Evolutionary conservation across 2,797 vertebrate species (phyloP), one percentile per base, ranked within the genome.

Genomic region (Acanthurus tractus): DNA sequence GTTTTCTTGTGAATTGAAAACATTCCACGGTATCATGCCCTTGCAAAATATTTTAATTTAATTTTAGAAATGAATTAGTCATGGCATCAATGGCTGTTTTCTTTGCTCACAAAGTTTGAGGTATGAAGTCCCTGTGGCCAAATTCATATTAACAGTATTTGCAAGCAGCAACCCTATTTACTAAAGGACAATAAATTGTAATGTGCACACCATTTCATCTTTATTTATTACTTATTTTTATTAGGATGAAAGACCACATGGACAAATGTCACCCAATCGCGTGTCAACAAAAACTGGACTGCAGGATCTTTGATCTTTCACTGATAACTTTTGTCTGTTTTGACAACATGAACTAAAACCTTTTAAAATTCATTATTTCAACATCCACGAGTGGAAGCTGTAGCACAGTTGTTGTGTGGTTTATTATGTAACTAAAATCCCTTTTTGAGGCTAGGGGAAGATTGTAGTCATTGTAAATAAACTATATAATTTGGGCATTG

Each of bases 51-150:
- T 9, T 40, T 34, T 8, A 20, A 76, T 54, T 54, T 18, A 40
- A 42, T 58, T 29, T 72, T 13, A 17, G 20, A 45, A 78, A 67
- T 34, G 3, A 48, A 80, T 77, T 58, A 65, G 50, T 48, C 3
- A 10, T 66, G n/a, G 9, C 14, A 46, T 45, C 7, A 25, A 20
- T 20, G 29, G 2, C 4, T n/a, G 6, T 59, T 69, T 66, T 74
- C 20, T 72, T 13, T 18, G 42, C 48, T 76, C 23, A 70, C 34
- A 40, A 42, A n/a, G 56, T 45, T 53, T 45, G 10, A 77, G 15
- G 50, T 58, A 9, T 48, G 59, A 68, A 2, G 15, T 75, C 50
- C 34, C 48, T 67, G 48, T 55, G 23, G 61, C 50, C 65, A 17
- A 11, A 56, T 56, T 73, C 14, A 68, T 36, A 38, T 18, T 18